phyloP scores from a whole-genome alignment of 2,888 invertebrate genomes.

The Drosophila pegasa region DNA sequence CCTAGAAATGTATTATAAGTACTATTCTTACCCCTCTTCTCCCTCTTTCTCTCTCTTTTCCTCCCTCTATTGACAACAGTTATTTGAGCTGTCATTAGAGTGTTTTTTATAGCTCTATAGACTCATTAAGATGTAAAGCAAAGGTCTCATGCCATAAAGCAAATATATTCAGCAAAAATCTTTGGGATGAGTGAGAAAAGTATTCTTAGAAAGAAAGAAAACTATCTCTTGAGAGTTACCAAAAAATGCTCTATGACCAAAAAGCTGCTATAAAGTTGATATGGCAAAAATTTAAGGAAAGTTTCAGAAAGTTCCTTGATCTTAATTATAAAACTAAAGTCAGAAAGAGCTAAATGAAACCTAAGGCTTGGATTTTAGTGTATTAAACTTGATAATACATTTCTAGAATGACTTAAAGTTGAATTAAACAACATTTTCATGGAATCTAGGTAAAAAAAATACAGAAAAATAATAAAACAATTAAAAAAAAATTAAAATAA shows the following conservation, averaged over 20 bases:
- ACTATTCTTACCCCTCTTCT: neutral
- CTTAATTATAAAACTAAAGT: neutral
- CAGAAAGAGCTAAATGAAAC: too few relatives aligned
- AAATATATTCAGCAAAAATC: neutral
- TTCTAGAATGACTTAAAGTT: too few relatives aligned
- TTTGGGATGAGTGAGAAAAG: neutral
- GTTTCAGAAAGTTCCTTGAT: too few relatives aligned
- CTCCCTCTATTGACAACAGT: neutral
- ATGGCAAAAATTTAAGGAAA: neutral
- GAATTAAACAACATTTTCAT: too few relatives aligned
- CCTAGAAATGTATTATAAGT: neutral
- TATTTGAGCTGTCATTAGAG: neutral
- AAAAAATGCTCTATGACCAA: neutral
- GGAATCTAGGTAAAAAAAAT: too few relatives aligned
- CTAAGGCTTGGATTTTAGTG: too few relatives aligned
- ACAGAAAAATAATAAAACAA: too few relatives aligned
- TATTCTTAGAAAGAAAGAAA: neutral
- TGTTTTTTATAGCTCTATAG: neutral
- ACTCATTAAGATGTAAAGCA: neutral
- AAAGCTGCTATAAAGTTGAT: neutral
- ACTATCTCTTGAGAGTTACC: neutral
- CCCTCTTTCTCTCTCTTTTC: neutral
- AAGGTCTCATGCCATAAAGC: neutral
- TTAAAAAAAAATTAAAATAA: too few relatives aligned
- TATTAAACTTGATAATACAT: too few relatives aligned